Conservation (phyloP, 2,888 invertebrate genomes). For the Thymelicus acteon region DNA sequence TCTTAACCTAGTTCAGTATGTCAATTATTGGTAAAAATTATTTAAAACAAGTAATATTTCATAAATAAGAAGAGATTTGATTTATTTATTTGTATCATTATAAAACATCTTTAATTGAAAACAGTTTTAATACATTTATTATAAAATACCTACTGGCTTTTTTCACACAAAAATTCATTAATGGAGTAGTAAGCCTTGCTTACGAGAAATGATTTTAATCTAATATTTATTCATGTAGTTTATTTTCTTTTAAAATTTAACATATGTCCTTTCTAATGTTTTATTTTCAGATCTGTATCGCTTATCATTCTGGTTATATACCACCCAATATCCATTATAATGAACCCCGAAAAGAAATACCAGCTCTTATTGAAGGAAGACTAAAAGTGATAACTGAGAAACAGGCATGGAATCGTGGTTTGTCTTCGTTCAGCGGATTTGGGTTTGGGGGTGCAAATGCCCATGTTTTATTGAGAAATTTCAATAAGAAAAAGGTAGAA, state of each 20-base stretch:
- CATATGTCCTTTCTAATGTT: neutral
- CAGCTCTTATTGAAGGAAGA: conserved; percentile 31
- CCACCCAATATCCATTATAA: conserved; percentile 37
- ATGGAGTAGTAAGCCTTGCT: no score
- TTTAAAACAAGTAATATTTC: no score
- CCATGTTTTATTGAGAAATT: conserved; percentile 30
- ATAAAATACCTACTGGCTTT: no score
- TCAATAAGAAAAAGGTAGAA: conserved; percentile 22
- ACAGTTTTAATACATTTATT: no score
- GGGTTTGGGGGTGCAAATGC: conserved; percentile 41
- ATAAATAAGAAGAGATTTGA: no score
- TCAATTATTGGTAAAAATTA: no score
- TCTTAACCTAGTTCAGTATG: no score
- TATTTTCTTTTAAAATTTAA: no score
- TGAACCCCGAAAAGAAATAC: conserved; percentile 20
- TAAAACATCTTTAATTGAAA: no score
- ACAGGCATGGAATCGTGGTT: conserved; percentile 32
- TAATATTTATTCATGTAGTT: neutral
- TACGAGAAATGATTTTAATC: no score
- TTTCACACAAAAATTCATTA: no score
- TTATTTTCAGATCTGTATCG: conserved; percentile 31
- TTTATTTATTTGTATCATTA: no score
- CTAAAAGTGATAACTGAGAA: conserved; percentile 38
- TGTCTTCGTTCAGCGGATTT: conserved; percentile 31
- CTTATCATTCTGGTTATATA: conserved; percentile 39